Percentiles rank a stretch among this genome's conserved stretches.
Evolutionary conservation across 2,888 invertebrate species (phyloP).

Genomic region (Stenichneumon culpator): DNA sequence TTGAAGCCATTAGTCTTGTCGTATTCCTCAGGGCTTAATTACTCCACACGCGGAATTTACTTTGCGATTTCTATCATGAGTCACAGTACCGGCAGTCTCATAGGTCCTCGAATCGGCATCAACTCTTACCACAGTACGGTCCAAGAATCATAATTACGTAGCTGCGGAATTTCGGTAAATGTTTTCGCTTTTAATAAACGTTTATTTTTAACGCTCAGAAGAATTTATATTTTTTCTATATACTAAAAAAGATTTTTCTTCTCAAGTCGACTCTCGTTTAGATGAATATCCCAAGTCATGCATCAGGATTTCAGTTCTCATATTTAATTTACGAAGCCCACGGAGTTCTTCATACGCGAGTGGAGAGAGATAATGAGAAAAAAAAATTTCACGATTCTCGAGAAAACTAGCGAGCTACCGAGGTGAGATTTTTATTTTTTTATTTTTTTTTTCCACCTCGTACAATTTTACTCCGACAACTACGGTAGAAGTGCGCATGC

Average conservation of each 20-base stretch:
- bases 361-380: slow-evolving; percentile 19
- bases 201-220: background rate
- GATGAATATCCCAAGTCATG: background rate
- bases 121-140: background rate
- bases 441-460: slow-evolving; percentile 49
- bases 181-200: background rate
- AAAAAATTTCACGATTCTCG: slow-evolving; percentile 42
- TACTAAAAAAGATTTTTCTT: background rate
- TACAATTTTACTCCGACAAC: slow-evolving; percentile 49
- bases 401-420: slow-evolving; percentile 29
- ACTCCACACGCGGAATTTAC: background rate
- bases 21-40: background rate
- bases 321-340: slow-evolving; percentile 15
- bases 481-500: slow-evolving; percentile 47
- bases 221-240: background rate
- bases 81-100: background rate
- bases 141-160: background rate
- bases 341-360: slow-evolving; percentile 14
- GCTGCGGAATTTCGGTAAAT: no score
- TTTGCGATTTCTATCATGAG: background rate
- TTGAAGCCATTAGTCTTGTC: no score
- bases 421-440: slow-evolving; percentile 39
- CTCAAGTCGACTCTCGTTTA: background rate
- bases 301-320: background rate
- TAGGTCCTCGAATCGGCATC: background rate